Percentiles rank a stretch among this genome's conserved stretches.
These are phyloP conservation scores for Crotophaga sulcirostris DNA, from an alignment of 2,113 vertebrate species.

Conservation along the genomic window DNA sequence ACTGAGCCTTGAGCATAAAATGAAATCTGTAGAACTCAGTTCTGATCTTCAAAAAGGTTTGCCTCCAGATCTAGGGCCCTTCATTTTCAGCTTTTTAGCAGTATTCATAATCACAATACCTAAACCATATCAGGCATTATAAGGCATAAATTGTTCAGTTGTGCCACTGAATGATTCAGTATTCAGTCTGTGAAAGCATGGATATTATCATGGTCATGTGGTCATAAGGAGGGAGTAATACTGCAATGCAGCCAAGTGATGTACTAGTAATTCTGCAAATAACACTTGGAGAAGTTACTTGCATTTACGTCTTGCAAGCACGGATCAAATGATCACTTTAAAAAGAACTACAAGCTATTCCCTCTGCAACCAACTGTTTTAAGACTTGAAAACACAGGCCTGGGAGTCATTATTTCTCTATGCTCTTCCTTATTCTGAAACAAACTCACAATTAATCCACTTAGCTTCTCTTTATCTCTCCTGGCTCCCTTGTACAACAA, in stretches of 20 bases:
- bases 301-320: neutral
- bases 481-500: neutral
- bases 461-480: slow-evolving; percentile 27
- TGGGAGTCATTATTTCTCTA: neutral
- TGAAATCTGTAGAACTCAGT: neutral
- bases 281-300: neutral
- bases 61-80: neutral
- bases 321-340: neutral
- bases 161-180: neutral
- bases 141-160: neutral
- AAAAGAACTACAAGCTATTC: neutral
- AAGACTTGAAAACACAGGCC: neutral
- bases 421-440: slow-evolving; percentile 5
- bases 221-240: neutral
- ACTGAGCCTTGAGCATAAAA: neutral
- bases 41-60: neutral
- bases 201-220: neutral
- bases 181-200: neutral
- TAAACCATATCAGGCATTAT: neutral
- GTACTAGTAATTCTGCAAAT: neutral
- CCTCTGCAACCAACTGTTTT: neutral
- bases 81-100: neutral
- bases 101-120: neutral
- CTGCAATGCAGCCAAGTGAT: neutral
- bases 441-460: slow-evolving; percentile 51